Evolutionary conservation across 1,140 invertebrate genomes (phyloP).

Genomic region (Euura saliciscinereae): DNA sequence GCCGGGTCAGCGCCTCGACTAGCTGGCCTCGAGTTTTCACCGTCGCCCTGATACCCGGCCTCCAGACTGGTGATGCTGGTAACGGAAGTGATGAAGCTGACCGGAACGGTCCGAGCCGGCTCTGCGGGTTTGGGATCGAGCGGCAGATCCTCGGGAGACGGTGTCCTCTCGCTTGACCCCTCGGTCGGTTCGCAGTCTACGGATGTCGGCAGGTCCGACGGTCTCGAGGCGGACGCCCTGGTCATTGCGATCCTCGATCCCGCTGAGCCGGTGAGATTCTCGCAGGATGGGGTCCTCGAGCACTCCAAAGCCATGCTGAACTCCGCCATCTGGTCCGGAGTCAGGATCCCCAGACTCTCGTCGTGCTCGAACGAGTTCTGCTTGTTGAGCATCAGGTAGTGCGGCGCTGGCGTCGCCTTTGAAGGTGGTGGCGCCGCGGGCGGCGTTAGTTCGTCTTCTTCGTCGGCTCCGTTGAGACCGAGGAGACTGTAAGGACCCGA

Average conservation of each 20-base stretch:
- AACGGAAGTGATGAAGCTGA: slow-evolving; percentile 81
- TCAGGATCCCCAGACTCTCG: slow-evolving; percentile 83
- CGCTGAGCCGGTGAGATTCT: slow-evolving; percentile 47
- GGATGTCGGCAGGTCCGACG: slow-evolving; percentile 27
- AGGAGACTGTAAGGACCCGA: slow-evolving; percentile 28
- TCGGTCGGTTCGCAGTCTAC: slow-evolving; percentile 48
- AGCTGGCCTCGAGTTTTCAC: slow-evolving; percentile 80
- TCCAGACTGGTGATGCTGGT: slow-evolving; percentile 86
- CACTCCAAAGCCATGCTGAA: slow-evolving; percentile 65
- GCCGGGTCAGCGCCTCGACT: slow-evolving; percentile 77
- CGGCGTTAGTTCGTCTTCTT: slow-evolving; percentile 59
- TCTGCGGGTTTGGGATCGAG: slow-evolving; percentile 66
- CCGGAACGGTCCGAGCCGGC: slow-evolving; percentile 40
- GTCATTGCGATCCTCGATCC: slow-evolving; percentile 34
- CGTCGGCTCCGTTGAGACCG: slow-evolving; percentile 36
- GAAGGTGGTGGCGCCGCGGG: slow-evolving; percentile 26
- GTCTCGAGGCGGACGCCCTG: slow-evolving; percentile 35
- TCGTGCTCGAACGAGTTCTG: slow-evolving; percentile 78
- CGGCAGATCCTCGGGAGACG: slow-evolving; percentile 81
- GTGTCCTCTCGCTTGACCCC: slow-evolving; percentile 71
- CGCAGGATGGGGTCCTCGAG: slow-evolving; percentile 64
- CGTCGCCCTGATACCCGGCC: slow-evolving; percentile 85
- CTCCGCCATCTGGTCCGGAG: slow-evolving; percentile 85
- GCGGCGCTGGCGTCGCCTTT: slow-evolving; percentile 33
- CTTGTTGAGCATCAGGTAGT: slow-evolving; percentile 65